A percentile compares a stretch with the other conserved stretches of the same genome.
Conservation (phyloP, 2,797 vertebrate genomes). For the Poeciliopsis turneri region DNA sequence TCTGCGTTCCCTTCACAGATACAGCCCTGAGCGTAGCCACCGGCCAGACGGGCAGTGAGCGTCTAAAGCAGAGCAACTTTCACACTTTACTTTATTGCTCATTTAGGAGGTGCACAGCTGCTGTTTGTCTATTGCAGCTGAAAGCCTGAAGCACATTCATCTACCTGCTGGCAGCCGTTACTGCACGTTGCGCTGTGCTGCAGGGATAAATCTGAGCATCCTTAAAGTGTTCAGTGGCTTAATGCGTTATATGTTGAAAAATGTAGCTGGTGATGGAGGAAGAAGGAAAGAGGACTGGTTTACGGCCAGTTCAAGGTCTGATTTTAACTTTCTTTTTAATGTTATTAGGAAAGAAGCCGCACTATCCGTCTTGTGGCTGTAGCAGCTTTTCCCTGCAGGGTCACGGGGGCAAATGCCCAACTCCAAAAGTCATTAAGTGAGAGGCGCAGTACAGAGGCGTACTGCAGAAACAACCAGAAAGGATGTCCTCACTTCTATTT, state of each 20-base stretch:
- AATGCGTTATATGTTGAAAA: background rate
- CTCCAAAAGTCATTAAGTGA: background rate
- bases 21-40: background rate
- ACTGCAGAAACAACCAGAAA: background rate
- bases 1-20: background rate
- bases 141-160: slow-evolving; percentile 6
- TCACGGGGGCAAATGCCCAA: background rate
- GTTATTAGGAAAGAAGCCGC: background rate
- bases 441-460: background rate
- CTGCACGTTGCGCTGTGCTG: slow-evolving; percentile 6
- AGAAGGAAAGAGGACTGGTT: background rate
- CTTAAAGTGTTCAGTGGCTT: background rate
- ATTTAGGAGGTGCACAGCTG: slow-evolving; percentile 9
- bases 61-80: slow-evolving; percentile 4
- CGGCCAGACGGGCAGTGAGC: background rate
- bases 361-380: background rate
- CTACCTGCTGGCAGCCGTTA: slow-evolving; percentile 13
- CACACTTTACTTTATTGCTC: slow-evolving; percentile 18
- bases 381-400: background rate
- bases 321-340: background rate
- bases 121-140: background rate
- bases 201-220: slow-evolving; percentile 1
- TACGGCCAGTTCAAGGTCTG: slow-evolving; percentile 1
- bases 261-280: background rate
- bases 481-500: background rate